A percentile compares a stretch with the other conserved stretches of the same genome.
These are phyloP conservation scores for Romanogobio albipinnatus DNA, from an alignment of 2,113 vertebrate species.

Conservation along the genomic window DNA sequence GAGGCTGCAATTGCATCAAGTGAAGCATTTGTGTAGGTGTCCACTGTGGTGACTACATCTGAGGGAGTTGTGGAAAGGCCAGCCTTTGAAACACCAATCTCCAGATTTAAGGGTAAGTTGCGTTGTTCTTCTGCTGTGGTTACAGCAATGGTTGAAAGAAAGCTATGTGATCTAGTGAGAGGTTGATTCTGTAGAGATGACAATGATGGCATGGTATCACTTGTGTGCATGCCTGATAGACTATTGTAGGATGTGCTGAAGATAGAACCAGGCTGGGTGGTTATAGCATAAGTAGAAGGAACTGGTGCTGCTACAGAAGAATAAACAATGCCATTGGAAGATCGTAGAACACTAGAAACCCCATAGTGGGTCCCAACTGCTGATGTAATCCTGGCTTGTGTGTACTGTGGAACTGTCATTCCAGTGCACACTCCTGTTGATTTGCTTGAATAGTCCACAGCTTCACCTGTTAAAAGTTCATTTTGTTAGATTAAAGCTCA, in stretches of 20 bases:
- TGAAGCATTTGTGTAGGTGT: slow-evolving; percentile 85
- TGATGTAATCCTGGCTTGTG: slow-evolving; percentile 83
- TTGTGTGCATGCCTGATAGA: slow-evolving; percentile 84
- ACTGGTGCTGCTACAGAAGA: slow-evolving; percentile 93
- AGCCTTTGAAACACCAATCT: slow-evolving; percentile 76
- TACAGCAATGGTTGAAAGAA: slow-evolving; percentile 85
- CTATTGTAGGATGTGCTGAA: slow-evolving; percentile 90
- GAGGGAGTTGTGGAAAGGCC: slow-evolving; percentile 67
- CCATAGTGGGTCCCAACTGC: slow-evolving; percentile 82
- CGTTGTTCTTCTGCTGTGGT: slow-evolving; percentile 78
- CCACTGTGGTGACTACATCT: slow-evolving; percentile 78
- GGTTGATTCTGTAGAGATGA: slow-evolving; percentile 86
- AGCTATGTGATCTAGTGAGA: slow-evolving; percentile 88
- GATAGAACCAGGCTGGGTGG: slow-evolving; percentile 96
- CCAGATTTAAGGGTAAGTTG: slow-evolving; percentile 75
- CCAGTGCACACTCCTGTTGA: slow-evolving; percentile 82
- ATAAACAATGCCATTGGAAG: slow-evolving; percentile 96
- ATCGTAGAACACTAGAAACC: slow-evolving; percentile 87
- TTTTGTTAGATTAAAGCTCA: slow-evolving; percentile 88
- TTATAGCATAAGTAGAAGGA: slow-evolving; percentile 95
- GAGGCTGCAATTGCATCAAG: slow-evolving; percentile 87
- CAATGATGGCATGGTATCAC: slow-evolving; percentile 86
- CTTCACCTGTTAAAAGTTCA: slow-evolving; percentile 97
- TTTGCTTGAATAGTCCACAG: slow-evolving; percentile 99
- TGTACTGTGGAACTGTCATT: slow-evolving; percentile 90